These are phyloP conservation scores for Drosophila littoralis DNA, from an alignment of 1,140 invertebrate species.

Conservation along the genomic window DNA sequence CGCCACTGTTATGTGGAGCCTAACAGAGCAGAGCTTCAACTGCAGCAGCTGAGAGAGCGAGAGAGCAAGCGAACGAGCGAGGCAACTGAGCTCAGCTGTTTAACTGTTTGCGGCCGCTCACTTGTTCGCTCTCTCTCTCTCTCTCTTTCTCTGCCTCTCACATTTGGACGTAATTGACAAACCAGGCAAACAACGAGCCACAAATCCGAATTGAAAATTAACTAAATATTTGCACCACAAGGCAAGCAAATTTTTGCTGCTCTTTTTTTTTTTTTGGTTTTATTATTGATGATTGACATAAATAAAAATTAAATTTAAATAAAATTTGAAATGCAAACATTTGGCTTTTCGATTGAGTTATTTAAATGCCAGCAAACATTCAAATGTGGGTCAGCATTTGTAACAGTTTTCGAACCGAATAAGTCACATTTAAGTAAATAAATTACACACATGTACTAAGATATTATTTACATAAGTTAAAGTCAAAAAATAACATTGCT, in stretches of 20 bases:
- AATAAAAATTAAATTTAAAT: not conserved
- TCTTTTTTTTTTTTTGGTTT: not conserved
- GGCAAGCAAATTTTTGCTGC: not conserved
- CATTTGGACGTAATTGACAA: not conserved
- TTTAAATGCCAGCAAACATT: not conserved
- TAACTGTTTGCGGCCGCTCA: conserved; percentile 3
- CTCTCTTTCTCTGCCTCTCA: not conserved
- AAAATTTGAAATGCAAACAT: conserved; percentile 19
- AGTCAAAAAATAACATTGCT: too few species aligned
- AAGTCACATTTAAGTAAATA: not conserved
- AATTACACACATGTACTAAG: not conserved
- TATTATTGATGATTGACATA: not conserved
- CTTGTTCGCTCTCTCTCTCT: not conserved
- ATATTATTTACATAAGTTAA: too few species aligned
- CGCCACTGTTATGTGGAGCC: conserved; percentile 19
- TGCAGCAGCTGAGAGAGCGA: conserved; percentile 2
- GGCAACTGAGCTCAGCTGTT: conserved; percentile 43
- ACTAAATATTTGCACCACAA: not conserved
- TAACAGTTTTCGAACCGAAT: conserved; percentile 16
- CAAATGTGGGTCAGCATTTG: conserved; percentile 22
- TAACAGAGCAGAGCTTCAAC: conserved; percentile 15
- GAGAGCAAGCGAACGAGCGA: conserved; percentile 8
- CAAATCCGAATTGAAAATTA: conserved; percentile 5
- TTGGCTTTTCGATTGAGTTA: conserved; percentile 5
- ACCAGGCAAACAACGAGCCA: not conserved